These are phyloP conservation scores for Frankliniella intonsa DNA, from an alignment of 2,888 invertebrate species.

Conservation along the genomic window DNA sequence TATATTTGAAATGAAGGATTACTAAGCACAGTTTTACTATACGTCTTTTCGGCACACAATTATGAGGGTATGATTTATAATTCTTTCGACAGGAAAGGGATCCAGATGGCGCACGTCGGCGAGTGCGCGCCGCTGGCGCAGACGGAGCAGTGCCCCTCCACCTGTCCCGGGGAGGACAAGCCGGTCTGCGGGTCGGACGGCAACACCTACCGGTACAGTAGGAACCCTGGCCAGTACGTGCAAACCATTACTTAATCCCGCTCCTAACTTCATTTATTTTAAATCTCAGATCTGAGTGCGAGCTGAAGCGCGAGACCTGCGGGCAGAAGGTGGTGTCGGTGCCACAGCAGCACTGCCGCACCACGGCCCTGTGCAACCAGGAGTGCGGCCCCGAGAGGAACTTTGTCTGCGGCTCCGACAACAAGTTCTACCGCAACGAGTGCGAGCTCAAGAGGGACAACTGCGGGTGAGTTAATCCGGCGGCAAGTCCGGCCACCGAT, in stretches of 20 bases:
- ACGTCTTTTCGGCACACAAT: too few species aligned
- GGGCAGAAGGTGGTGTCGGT: constrained; percentile 81
- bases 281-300: constrained; percentile 66
- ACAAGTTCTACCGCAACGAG: constrained; percentile 82
- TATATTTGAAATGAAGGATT: constrained; percentile 12
- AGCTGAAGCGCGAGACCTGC: constrained; percentile 76
- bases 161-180: constrained; percentile 56
- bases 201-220: constrained; percentile 69
- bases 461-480: constrained; percentile 61
- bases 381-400: constrained; percentile 64
- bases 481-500: neutral
- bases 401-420: constrained; percentile 86
- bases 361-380: constrained; percentile 74
- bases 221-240: neutral
- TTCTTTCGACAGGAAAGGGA: constrained; percentile 61
- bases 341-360: constrained; percentile 75
- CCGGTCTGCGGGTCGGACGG: constrained; percentile 89
- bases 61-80: neutral
- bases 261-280: neutral
- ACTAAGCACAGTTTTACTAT: neutral
- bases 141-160: constrained; percentile 58
- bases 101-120: constrained; percentile 83
- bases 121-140: constrained; percentile 72
- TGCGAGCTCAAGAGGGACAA: constrained; percentile 88
- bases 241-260: neutral